These are phyloP conservation scores for Oncorhynchus mykiss DNA, from an alignment of 2,113 vertebrate genomes.

Conservation along the genomic window DNA sequence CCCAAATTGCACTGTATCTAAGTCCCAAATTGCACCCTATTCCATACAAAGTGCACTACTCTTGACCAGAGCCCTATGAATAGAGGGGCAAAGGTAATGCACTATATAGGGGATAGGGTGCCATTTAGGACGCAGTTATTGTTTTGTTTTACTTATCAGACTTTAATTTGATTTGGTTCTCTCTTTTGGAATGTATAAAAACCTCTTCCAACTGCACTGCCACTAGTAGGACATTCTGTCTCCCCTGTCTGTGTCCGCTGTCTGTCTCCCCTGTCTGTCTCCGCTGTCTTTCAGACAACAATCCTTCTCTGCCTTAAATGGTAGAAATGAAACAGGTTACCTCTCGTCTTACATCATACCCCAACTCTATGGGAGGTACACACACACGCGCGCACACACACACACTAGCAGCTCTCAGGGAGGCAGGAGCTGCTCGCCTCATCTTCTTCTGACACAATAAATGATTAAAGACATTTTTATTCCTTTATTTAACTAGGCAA, in stretches of 20 bases:
- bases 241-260: background rate
- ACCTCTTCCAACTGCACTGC: no score
- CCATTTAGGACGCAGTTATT: background rate
- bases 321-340: background rate
- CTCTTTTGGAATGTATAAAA: background rate
- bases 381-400: background rate
- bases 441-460: slow-evolving; percentile 13
- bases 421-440: background rate
- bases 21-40: no score
- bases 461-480: slow-evolving; percentile 24
- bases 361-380: background rate
- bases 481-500: no score
- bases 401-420: background rate
- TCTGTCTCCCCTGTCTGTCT: background rate
- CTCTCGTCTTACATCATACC: no score
- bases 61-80: no score
- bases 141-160: slow-evolving; percentile 5
- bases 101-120: no score
- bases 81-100: no score
- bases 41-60: no score
- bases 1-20: background rate
- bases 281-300: background rate
- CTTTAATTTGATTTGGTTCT: no score
- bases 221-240: background rate
- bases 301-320: background rate